Percentiles rank a stretch among this genome's conserved stretches.
These are phyloP conservation scores for Corydoras sp. DNA, from an alignment of 2,113 vertebrate genomes.

Conservation along the genomic window DNA sequence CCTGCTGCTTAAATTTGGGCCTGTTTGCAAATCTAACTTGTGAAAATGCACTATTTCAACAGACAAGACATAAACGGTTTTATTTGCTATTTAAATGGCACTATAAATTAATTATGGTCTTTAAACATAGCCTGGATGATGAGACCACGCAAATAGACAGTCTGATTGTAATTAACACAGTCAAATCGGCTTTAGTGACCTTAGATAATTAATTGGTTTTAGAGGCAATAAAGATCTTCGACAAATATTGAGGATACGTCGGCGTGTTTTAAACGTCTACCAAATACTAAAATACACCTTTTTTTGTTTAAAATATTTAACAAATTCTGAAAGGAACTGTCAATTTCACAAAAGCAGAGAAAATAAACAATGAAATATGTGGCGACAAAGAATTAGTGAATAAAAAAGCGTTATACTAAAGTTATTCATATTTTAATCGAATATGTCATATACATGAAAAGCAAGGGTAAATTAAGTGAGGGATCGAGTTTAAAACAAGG, in stretches of 20 bases:
- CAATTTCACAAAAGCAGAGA: too few relatives aligned
- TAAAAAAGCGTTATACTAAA: too few relatives aligned
- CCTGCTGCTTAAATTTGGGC: neutral
- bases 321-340: too few relatives aligned
- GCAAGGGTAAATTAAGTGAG: slow-evolving; percentile 41
- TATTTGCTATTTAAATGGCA: slow-evolving; percentile 4
- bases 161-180: slow-evolving; percentile 20
- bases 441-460: neutral
- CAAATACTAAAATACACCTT: neutral
- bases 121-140: slow-evolving; percentile 10
- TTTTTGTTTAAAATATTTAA: neutral
- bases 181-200: slow-evolving; percentile 25
- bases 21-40: neutral
- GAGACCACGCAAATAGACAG: slow-evolving; percentile 23
- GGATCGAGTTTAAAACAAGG: slow-evolving; percentile 41
- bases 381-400: too few relatives aligned
- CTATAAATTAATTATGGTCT: slow-evolving; percentile 19
- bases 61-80: neutral
- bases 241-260: neutral
- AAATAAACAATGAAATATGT: too few relatives aligned
- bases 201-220: slow-evolving; percentile 29
- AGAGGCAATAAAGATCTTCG: slow-evolving; percentile 12
- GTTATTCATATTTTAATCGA: neutral
- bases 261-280: neutral
- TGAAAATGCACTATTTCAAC: neutral